These are phyloP conservation scores for Drosophila kohkoa DNA, from an alignment of 1,140 invertebrate genomes.

Conservation along the genomic window DNA sequence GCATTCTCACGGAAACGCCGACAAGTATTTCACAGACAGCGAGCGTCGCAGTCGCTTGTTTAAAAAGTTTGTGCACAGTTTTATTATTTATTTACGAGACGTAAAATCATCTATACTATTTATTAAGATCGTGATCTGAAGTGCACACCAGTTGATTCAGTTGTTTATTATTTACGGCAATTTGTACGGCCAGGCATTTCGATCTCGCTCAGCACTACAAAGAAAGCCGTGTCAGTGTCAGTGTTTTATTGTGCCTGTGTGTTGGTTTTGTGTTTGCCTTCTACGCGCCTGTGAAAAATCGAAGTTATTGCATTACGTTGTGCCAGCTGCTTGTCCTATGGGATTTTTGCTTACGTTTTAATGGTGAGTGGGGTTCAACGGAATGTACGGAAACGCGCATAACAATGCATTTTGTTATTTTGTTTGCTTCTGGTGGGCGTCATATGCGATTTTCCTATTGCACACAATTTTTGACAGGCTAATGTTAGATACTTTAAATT, in stretches of 20 bases:
- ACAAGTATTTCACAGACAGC: slow-evolving; percentile 45
- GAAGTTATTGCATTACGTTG: slow-evolving; percentile 77
- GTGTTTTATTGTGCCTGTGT: slow-evolving; percentile 25
- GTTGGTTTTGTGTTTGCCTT: slow-evolving; percentile 45
- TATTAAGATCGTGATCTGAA: slow-evolving; percentile 32
- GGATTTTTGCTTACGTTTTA: slow-evolving; percentile 40
- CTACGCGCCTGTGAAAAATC: slow-evolving; percentile 73
- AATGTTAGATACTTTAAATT: slow-evolving; percentile 44
- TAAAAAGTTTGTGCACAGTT: slow-evolving; percentile 45
- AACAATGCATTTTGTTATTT: slow-evolving; percentile 13
- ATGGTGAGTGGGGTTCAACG: slow-evolving; percentile 56
- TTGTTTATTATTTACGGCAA: slow-evolving; percentile 44
- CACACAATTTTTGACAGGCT: neutral
- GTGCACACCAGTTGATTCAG: slow-evolving; percentile 5
- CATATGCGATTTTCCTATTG: slow-evolving; percentile 36
- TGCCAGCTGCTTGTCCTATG: slow-evolving; percentile 44
- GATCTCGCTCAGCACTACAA: slow-evolving; percentile 36
- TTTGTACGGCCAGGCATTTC: slow-evolving; percentile 25
- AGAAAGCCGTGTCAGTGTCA: slow-evolving; percentile 48
- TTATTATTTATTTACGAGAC: slow-evolving; percentile 65
- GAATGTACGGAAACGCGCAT: slow-evolving; percentile 45
- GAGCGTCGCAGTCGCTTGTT: slow-evolving; percentile 39
- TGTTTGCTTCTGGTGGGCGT: slow-evolving; percentile 37
- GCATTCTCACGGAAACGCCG: slow-evolving; percentile 27
- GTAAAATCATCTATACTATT: slow-evolving; percentile 30